Percentiles rank a stretch among this genome's conserved stretches.
Evolutionary conservation across 2,113 vertebrate species (phyloP).

Genomic region (Oryzias celebensis): DNA sequence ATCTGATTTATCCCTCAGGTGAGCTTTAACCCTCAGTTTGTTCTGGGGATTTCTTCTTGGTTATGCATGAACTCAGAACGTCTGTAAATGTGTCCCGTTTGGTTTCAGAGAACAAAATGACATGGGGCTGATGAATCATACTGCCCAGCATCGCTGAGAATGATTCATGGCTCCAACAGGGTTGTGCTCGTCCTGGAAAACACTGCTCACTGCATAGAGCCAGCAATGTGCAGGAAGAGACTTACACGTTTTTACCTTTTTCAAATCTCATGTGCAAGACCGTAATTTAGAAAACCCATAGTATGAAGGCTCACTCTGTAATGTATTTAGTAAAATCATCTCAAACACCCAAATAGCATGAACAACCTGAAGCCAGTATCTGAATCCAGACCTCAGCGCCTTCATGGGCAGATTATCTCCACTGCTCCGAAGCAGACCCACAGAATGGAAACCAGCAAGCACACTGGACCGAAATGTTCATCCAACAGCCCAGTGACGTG

Average conservation of each 20-base stretch:
- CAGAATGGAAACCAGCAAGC: slow-evolving; percentile 51
- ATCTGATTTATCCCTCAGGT: not conserved
- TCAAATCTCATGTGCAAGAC: not conserved
- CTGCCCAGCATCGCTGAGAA: slow-evolving; percentile 38
- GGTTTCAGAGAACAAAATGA: slow-evolving; percentile 44
- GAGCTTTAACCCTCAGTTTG: slow-evolving; percentile 46
- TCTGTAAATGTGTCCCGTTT: slow-evolving; percentile 32
- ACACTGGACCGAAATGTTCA: slow-evolving; percentile 41
- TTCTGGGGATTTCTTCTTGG: slow-evolving; percentile 1
- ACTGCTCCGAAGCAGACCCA: slow-evolving; percentile 45
- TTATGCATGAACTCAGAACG: slow-evolving; percentile 20
- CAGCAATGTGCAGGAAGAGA: slow-evolving; percentile 7
- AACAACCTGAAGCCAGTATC: slow-evolving; percentile 11
- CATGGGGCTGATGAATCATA: slow-evolving; percentile 66
- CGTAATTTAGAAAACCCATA: not conserved
- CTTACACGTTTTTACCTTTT: slow-evolving; percentile 1
- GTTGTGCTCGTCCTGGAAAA: slow-evolving; percentile 36
- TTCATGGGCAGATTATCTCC: slow-evolving; percentile 50
- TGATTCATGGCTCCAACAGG: slow-evolving; percentile 58
- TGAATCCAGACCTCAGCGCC: slow-evolving; percentile 19
- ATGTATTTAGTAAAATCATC: not conserved
- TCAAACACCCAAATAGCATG: not conserved
- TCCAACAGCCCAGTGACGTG: slow-evolving; percentile 14
- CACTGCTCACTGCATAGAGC: slow-evolving; percentile 8
- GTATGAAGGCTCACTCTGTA: not conserved